Base-by-base conservation (phyloP, 2,888 invertebrate species). In the Leucoma salicis region DNA sequence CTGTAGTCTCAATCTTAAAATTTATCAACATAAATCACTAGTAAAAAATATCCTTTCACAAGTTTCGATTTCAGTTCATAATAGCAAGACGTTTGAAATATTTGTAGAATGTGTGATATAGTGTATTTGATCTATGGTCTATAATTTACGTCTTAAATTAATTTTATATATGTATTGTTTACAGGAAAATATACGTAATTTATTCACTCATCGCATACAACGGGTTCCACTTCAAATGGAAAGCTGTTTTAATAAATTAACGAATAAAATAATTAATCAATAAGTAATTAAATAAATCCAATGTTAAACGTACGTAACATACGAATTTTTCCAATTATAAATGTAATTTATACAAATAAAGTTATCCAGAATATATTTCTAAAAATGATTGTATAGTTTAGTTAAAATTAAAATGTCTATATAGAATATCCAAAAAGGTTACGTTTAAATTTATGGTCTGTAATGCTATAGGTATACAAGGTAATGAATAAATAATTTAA, bases 111-210 rank as follows among this genome's bases (percentile, higher is more conserved):
- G 27, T 44, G 25, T 42, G 29, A 50, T 18, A 10, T 10, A 12
- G 6, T 3, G 8, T 11, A n/a, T 27, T 14, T n/a, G 0, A 11
- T 7, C 6, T 21, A 21, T 8, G 21, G 1, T 16, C 6, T 4
- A 4, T 16, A n/a, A n/a, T n/a, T n/a, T n/a, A n/a, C n/a, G n/a
- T n/a, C n/a, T 16, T 8, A 21, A 21, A 21, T 5, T 46, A 18
- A 34, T 16, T 10, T 50, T 27, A 54, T 46, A 46, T n/a, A n/a
- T n/a, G n/a, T 35, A 39, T 67, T 48, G 38, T 51, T 84, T 84
- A 54, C 85, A 86, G 85, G 83, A 85, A 86, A 84, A 76, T 86
- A 85, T 59, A 78, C 84, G 82, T 86, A 83, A 83, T 63, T 52
- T 35, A 47, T 32, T 57, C 64, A 63, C 57, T 64, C 68, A 56